These are phyloP conservation scores for Cryptophagus acutangulus DNA, from an alignment of 2,888 invertebrate species.

Conservation along the genomic window DNA sequence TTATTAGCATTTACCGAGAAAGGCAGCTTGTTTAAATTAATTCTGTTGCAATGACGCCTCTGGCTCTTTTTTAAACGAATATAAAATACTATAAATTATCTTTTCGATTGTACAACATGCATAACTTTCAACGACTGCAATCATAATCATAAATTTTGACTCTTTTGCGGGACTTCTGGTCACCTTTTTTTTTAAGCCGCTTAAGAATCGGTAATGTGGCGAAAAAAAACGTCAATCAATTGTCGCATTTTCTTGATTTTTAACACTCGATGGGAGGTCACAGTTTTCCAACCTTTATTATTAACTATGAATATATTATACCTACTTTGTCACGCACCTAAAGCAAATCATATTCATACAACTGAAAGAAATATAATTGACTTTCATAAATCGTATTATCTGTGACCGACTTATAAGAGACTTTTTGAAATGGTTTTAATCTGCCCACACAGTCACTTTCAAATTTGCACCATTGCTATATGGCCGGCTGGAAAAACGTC, in stretches of 20 bases:
- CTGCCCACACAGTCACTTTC: no score
- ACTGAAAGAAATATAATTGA: constrained; percentile 27
- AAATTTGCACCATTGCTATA: no score
- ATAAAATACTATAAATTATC: constrained; percentile 3
- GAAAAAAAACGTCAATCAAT: constrained; percentile 39
- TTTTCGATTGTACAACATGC: not conserved
- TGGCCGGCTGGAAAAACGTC: no score
- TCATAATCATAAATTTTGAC: not conserved
- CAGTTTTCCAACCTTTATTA: constrained; percentile 26
- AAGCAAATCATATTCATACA: no score
- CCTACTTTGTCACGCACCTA: constrained; percentile 26
- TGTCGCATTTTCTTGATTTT: constrained; percentile 30
- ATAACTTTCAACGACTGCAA: constrained; percentile 1
- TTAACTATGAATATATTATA: constrained; percentile 28
- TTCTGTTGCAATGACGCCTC: not conserved
- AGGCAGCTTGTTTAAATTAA: constrained; percentile 1
- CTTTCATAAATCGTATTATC: constrained; percentile 35
- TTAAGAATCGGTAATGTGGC: no score
- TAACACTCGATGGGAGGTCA: constrained; percentile 36
- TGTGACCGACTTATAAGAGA: constrained; percentile 29
- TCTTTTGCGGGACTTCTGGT: not conserved
- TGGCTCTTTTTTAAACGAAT: not conserved
- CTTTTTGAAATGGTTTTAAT: no score
- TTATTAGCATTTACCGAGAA: not conserved
- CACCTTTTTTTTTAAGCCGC: no score